Percentiles rank a stretch among this genome's conserved stretches.
phyloP scores from a whole-genome alignment of 2,888 invertebrate species.

The Brachylomia viminalis region DNA sequence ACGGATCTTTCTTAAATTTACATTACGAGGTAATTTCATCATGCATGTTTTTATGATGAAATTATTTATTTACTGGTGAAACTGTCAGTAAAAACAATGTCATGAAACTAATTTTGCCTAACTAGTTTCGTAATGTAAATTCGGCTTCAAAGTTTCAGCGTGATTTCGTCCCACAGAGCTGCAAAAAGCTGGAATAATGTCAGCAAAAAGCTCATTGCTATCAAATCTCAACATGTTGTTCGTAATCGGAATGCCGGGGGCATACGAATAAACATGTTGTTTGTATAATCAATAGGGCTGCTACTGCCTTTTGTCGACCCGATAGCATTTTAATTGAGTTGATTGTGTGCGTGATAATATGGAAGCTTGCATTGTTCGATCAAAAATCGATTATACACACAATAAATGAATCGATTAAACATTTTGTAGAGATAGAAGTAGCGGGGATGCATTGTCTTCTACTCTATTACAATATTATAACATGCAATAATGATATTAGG shows the following conservation, averaged over 20 bases:
- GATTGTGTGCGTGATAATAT: constrained; percentile 43
- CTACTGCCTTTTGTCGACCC: constrained; percentile 17
- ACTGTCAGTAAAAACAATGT: too few relatives aligned
- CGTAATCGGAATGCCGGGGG: neutral
- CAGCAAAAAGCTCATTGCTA: too few relatives aligned
- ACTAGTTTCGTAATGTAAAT: too few relatives aligned
- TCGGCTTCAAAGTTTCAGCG: neutral
- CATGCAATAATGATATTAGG: neutral
- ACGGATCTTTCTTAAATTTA: too few relatives aligned
- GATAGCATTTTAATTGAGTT: constrained; percentile 47
- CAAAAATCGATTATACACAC: constrained; percentile 37
- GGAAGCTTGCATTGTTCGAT: constrained; percentile 38
- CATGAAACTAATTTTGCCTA: too few relatives aligned
- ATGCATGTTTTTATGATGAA: too few relatives aligned
- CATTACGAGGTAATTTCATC: too few relatives aligned
- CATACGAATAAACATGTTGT: constrained; percentile 12
- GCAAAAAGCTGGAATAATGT: neutral
- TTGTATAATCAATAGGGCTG: constrained; percentile 20
- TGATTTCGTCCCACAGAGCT: neutral
- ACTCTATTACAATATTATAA: neutral
- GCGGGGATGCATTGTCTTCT: constrained; percentile 5
- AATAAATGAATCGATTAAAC: constrained; percentile 25
- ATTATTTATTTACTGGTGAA: too few relatives aligned
- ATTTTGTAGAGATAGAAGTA: constrained; percentile 4
- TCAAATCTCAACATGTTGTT: neutral